Evolutionary conservation across 2,888 invertebrate genomes (phyloP).

Genomic region (Trissolcus brochymenae): DNA sequence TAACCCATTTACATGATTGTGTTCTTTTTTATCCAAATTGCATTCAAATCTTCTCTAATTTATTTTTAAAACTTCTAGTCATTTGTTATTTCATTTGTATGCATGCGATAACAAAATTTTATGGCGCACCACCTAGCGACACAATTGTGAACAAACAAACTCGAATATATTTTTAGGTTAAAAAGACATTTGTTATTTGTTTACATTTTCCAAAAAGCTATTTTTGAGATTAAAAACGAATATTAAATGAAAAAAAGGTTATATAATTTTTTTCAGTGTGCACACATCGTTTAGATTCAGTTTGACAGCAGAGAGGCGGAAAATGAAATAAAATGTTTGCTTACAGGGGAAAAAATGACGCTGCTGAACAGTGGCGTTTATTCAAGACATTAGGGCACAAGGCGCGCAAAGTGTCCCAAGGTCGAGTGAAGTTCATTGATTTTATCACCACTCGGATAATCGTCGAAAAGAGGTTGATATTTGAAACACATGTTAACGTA

Average conservation of each 20-base stretch:
- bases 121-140: too few species aligned
- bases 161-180: too few species aligned
- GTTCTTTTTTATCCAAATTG: neutral
- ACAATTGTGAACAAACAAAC: too few species aligned
- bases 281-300: neutral
- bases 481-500: slow-evolving; percentile 10
- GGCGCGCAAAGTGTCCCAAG: slow-evolving; percentile 34
- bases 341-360: neutral
- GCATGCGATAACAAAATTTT: too few species aligned
- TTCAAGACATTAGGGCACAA: slow-evolving; percentile 33
- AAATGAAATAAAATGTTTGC: neutral
- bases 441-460: slow-evolving; percentile 20
- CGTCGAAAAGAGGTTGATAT: slow-evolving; percentile 4
- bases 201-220: too few species aligned
- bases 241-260: too few species aligned
- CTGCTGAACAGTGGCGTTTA: slow-evolving; percentile 21
- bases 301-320: neutral
- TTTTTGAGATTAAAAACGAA: too few species aligned
- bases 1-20: neutral
- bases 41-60: neutral
- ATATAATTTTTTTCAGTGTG: too few species aligned
- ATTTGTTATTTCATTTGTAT: too few species aligned
- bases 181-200: too few species aligned
- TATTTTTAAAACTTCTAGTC: neutral
- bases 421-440: slow-evolving; percentile 46